phyloP scores from a whole-genome alignment of 2,113 vertebrate species.

The Oncorhynchus mykiss region DNA sequence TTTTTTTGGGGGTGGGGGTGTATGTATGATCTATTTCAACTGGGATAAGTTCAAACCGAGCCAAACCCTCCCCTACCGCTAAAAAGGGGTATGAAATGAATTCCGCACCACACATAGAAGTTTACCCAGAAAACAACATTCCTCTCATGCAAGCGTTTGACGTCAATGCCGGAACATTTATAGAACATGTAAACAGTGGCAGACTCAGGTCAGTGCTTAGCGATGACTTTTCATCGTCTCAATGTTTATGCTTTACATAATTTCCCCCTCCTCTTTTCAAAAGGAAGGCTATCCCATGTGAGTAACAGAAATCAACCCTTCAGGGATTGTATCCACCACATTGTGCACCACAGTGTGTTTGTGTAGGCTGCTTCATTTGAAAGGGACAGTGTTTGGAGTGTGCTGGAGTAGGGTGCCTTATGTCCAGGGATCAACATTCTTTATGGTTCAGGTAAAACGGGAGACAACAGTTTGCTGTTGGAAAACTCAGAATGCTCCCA shows the following conservation, averaged over 20 bases:
- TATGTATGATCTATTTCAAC: slow-evolving; percentile 2
- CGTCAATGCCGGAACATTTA: slow-evolving; percentile 52
- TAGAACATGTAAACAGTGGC: slow-evolving; percentile 49
- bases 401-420: too few species aligned
- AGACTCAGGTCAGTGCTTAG: slow-evolving; percentile 34
- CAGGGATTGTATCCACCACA: slow-evolving; percentile 1
- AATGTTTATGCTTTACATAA: slow-evolving; percentile 45
- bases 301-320: slow-evolving; percentile 4
- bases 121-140: slow-evolving; percentile 65
- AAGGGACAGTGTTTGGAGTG: too few species aligned
- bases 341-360: too few species aligned
- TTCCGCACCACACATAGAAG: slow-evolving; percentile 56
- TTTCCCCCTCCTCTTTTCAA: too few species aligned
- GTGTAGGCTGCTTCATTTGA: too few species aligned
- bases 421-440: too few species aligned
- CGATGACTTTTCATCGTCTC: slow-evolving; percentile 48
- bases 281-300: too few species aligned
- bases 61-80: slow-evolving; percentile 26
- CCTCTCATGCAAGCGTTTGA: slow-evolving; percentile 58
- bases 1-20: background rate
- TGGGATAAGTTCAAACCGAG: slow-evolving; percentile 1
- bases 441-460: too few species aligned
- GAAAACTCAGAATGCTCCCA: too few species aligned
- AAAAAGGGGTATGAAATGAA: slow-evolving; percentile 37
- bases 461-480: too few species aligned